phyloP scores from a whole-genome alignment of 2,888 invertebrate genomes.

The Ormyrus labotus region DNA sequence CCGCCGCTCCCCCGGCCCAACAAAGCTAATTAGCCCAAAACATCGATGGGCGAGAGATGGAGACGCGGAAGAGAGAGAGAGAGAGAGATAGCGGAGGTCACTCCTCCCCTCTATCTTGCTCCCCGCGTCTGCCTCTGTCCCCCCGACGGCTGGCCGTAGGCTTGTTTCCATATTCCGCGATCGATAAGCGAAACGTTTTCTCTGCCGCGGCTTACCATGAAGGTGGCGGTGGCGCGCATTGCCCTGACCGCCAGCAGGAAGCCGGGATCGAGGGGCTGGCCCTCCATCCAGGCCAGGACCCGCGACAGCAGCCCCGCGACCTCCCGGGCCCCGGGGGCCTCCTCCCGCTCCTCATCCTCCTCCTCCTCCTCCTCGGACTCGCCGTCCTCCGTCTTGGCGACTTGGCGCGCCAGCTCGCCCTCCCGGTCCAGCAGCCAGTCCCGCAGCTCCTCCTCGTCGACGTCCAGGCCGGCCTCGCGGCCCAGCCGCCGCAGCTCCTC shows the following conservation, averaged over 20 bases:
- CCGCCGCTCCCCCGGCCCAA: slow-evolving; percentile 10
- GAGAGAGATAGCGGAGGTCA: neutral
- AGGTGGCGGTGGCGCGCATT: slow-evolving; percentile 72
- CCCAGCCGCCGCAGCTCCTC: slow-evolving; percentile 17
- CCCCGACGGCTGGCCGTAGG: neutral
- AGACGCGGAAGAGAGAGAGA: neutral
- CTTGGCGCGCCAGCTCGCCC: slow-evolving; percentile 62
- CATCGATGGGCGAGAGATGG: slow-evolving; percentile 4
- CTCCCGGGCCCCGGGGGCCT: slow-evolving; percentile 72
- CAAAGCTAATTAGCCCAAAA: slow-evolving; percentile 51
- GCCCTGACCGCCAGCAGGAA: slow-evolving; percentile 71
- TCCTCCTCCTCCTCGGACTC: slow-evolving; percentile 41
- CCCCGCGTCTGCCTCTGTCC: neutral
- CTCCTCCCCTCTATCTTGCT: neutral
- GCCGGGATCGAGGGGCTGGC: slow-evolving; percentile 76
- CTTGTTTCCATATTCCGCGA: slow-evolving; percentile 37
- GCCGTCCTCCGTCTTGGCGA: slow-evolving; percentile 62
- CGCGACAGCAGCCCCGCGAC: slow-evolving; percentile 73
- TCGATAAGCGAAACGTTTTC: slow-evolving; percentile 47
- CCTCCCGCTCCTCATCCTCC: slow-evolving; percentile 51
- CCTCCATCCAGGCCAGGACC: slow-evolving; percentile 77
- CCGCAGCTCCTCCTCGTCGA: slow-evolving; percentile 63
- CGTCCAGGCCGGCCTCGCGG: slow-evolving; percentile 65
- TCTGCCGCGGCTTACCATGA: slow-evolving; percentile 67
- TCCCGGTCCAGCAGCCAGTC: slow-evolving; percentile 69